Conservation (phyloP, 2,113 vertebrate genomes). For the Odocoileus hemionus region DNA sequence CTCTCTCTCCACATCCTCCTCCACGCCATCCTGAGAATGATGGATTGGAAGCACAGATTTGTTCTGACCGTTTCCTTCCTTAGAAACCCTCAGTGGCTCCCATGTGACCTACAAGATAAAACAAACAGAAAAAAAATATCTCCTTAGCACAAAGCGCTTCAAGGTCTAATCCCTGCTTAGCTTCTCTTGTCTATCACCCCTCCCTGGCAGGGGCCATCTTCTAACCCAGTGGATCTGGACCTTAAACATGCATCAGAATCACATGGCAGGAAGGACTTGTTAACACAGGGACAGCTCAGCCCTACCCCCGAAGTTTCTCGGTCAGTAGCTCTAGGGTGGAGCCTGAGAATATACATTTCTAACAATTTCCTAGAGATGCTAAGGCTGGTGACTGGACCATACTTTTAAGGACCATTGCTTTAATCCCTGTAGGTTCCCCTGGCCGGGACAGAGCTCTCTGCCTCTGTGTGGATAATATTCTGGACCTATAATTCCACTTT, state of each 20-base stretch:
- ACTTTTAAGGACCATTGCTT: neutral
- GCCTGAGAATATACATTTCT: neutral
- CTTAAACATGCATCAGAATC: neutral
- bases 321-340: neutral
- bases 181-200: neutral
- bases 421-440: neutral
- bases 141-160: neutral
- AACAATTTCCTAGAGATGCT: neutral
- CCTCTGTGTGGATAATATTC: neutral
- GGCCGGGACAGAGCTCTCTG: neutral
- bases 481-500: neutral
- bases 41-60: neutral
- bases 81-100: slow-evolving; percentile 11
- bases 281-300: neutral
- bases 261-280: neutral
- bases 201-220: neutral
- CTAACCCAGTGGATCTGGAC: neutral
- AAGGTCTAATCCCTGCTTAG: neutral
- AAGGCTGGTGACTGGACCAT: neutral
- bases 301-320: neutral
- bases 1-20: neutral
- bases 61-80: neutral
- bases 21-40: neutral
- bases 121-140: neutral
- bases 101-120: neutral